phyloP scores from a whole-genome alignment of 2,797 vertebrate species.

The Avahi laniger region DNA sequence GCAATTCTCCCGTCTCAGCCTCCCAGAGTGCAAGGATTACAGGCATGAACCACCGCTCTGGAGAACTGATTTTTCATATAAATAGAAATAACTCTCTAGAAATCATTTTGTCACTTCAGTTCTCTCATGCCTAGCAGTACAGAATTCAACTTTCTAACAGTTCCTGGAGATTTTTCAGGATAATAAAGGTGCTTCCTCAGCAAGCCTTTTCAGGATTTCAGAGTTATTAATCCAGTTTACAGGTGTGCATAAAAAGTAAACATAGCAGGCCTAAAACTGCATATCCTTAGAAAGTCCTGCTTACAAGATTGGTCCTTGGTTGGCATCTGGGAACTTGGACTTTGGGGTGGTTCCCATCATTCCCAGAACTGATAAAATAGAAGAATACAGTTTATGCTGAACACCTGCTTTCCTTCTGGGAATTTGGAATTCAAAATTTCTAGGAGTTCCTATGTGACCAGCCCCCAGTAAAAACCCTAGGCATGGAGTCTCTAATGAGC shows the following conservation, averaged over 20 bases:
- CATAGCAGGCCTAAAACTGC: background rate
- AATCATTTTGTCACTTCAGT: background rate
- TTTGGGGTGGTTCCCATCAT: background rate
- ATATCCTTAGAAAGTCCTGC: background rate
- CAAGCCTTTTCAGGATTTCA: slow-evolving; percentile 16
- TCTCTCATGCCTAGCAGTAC: background rate
- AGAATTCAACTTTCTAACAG: background rate
- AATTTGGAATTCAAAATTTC: background rate
- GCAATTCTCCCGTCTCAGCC: too few relatives aligned
- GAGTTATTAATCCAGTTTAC: background rate
- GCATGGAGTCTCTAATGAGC: background rate
- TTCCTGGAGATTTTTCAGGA: background rate
- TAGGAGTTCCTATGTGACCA: background rate
- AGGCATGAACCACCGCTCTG: background rate
- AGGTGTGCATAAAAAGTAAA: background rate
- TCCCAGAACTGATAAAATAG: background rate
- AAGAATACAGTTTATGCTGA: background rate
- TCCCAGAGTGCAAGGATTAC: too few relatives aligned
- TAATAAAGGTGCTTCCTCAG: background rate
- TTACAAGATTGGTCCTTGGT: background rate
- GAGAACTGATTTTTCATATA: background rate
- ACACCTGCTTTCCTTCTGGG: background rate
- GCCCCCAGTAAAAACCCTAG: background rate
- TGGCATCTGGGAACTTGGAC: background rate
- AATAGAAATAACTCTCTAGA: background rate